Percentiles rank a stretch among this genome's conserved stretches.
Evolutionary conservation across 2,888 invertebrate genomes (phyloP).

Genomic region (Spisula solida): DNA sequence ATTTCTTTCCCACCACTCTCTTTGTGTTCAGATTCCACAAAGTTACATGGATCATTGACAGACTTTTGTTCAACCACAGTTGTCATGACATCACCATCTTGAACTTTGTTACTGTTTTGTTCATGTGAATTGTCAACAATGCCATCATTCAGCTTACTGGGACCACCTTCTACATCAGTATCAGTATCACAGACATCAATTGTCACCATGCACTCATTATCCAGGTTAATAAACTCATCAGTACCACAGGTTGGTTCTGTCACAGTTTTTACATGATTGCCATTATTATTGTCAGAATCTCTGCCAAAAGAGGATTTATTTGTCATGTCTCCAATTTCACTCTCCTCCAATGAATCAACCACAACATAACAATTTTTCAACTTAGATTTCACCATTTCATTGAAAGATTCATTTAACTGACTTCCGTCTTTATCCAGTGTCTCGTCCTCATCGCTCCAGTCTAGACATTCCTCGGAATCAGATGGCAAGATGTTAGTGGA

Average conservation of each 20-base stretch:
- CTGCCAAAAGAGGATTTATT: not conserved
- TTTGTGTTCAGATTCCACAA: not conserved
- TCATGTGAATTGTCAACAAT: not conserved
- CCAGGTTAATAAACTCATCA: not conserved
- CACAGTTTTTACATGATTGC: not conserved
- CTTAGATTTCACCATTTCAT: constrained; percentile 23
- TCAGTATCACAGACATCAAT: not conserved
- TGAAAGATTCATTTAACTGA: constrained; percentile 39
- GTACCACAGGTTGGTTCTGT: not conserved
- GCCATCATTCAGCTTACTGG: not conserved
- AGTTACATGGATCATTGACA: too few species aligned
- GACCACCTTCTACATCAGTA: not conserved
- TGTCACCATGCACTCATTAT: not conserved
- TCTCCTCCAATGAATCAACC: constrained; percentile 42
- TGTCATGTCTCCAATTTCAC: constrained; percentile 22
- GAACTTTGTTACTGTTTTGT: not conserved
- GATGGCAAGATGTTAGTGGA: constrained; percentile 47
- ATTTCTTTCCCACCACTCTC: not conserved
- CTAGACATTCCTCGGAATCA: constrained; percentile 55
- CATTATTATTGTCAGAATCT: not conserved
- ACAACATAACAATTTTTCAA: constrained; percentile 24
- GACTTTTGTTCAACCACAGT: too few species aligned
- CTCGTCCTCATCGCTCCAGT: constrained; percentile 58
- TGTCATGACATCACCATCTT: not conserved
- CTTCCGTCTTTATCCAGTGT: constrained; percentile 32